These are phyloP conservation scores for Agrilus planipennis DNA, from an alignment of 1,140 invertebrate species.

Conservation along the genomic window DNA sequence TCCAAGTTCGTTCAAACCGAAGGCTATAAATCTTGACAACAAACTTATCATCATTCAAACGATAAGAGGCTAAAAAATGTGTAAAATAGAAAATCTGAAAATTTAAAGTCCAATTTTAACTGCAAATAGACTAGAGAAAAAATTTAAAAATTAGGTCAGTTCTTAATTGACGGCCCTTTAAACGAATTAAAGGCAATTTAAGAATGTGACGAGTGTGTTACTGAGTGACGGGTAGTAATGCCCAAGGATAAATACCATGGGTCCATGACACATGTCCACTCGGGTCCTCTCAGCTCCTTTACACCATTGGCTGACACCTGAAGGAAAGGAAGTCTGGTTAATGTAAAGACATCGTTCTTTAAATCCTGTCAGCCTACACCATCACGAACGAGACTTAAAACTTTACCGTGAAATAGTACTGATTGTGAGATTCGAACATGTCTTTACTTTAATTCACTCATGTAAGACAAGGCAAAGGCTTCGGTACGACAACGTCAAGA, in stretches of 20 bases:
- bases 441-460: too few species aligned
- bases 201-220: slow-evolving; percentile 20
- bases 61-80: too few species aligned
- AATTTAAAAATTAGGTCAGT: too few species aligned
- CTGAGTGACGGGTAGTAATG: slow-evolving; percentile 37
- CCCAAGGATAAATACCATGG: slow-evolving; percentile 52
- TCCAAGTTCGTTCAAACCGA: slow-evolving; percentile 30
- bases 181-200: slow-evolving; percentile 2
- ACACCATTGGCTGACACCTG: slow-evolving; percentile 27
- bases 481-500: too few species aligned
- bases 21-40: too few species aligned
- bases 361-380: slow-evolving; percentile 32
- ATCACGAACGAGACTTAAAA: slow-evolving; percentile 11
- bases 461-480: too few species aligned
- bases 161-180: too few species aligned
- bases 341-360: slow-evolving; percentile 30
- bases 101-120: slow-evolving; percentile 30
- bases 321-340: slow-evolving; percentile 36
- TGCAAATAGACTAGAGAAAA: slow-evolving; percentile 28
- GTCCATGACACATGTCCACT: slow-evolving; percentile 37
- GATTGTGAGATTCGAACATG: too few species aligned
- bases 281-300: slow-evolving; percentile 17
- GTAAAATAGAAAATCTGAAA: slow-evolving; percentile 28
- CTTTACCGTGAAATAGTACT: too few species aligned
- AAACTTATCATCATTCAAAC: too few species aligned